Evolutionary conservation across 2,797 vertebrate genomes (phyloP).

Genomic region (Lepidocolaptes lacrymiger): DNA sequence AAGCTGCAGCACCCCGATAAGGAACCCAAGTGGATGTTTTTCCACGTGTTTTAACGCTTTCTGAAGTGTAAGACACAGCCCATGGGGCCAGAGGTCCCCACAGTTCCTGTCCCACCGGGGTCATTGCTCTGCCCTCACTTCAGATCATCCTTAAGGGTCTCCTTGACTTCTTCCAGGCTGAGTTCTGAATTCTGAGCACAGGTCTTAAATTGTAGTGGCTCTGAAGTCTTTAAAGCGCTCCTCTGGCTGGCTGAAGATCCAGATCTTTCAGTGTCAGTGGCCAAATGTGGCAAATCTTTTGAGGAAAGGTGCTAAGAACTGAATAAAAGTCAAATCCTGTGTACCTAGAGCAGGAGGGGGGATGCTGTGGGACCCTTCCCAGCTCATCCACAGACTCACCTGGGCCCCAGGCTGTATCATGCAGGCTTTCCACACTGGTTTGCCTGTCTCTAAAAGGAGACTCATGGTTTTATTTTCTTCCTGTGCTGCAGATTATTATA

Average conservation of each 20-base stretch:
- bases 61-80: not conserved
- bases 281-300: not conserved
- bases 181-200: not conserved
- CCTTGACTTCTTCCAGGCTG: not conserved
- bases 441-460: not conserved
- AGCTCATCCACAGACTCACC: not conserved
- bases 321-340: accelerated
- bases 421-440: accelerated
- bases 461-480: accelerated
- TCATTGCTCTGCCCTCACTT: not conserved
- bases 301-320: not conserved
- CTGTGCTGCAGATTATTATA: not conserved
- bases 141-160: not conserved
- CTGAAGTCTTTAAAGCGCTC: not conserved
- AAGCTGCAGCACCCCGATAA: not conserved
- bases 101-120: not conserved
- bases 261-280: not conserved
- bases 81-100: not conserved
- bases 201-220: not conserved
- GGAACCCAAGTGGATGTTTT: not conserved
- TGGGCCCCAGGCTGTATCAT: not conserved
- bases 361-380: not conserved
- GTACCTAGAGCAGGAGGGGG: not conserved
- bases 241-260: not conserved
- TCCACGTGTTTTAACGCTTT: conserved; percentile 11